Percentiles rank a stretch among this genome's conserved stretches.
These are phyloP conservation scores for Trichomalopsis sarcophagae DNA, from an alignment of 1,140 invertebrate species.

Conservation along the genomic window DNA sequence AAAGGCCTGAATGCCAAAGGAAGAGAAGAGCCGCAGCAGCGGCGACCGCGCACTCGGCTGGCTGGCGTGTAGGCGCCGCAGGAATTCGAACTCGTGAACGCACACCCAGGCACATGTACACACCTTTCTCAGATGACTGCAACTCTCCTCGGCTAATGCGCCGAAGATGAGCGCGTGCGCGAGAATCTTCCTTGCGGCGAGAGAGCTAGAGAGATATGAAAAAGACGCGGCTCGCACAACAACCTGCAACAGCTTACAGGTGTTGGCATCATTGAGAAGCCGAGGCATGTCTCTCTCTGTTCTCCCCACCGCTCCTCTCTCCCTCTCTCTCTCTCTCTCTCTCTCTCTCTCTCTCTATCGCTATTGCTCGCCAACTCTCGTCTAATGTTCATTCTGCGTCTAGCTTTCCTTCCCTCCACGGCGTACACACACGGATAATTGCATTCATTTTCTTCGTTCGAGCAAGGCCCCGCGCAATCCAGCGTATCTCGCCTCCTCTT, in stretches of 20 bases:
- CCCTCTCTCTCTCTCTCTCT: constrained; percentile 38
- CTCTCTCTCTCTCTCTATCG: constrained; percentile 48
- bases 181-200: neutral
- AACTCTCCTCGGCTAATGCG: neutral
- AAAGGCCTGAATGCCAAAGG: neutral
- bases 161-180: neutral
- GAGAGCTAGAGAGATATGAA: neutral
- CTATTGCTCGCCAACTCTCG: neutral
- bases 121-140: constrained; percentile 8
- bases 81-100: constrained; percentile 1
- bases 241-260: constrained; percentile 36
- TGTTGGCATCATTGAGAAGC: constrained; percentile 43
- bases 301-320: neutral
- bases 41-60: neutral
- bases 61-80: neutral
- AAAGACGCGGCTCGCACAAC: neutral
- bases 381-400: neutral
- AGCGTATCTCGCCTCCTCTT: constrained; percentile 6
- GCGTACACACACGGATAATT: constrained; percentile 21
- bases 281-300: neutral
- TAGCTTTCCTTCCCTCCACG: constrained; percentile 34
- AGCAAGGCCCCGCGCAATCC: constrained; percentile 13
- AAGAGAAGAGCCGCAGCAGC: neutral
- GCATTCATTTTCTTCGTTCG: constrained; percentile 29
- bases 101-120: constrained; percentile 16